Evolutionary conservation across 2,888 invertebrate genomes (phyloP).

Genomic region (Melitaea athalia): DNA sequence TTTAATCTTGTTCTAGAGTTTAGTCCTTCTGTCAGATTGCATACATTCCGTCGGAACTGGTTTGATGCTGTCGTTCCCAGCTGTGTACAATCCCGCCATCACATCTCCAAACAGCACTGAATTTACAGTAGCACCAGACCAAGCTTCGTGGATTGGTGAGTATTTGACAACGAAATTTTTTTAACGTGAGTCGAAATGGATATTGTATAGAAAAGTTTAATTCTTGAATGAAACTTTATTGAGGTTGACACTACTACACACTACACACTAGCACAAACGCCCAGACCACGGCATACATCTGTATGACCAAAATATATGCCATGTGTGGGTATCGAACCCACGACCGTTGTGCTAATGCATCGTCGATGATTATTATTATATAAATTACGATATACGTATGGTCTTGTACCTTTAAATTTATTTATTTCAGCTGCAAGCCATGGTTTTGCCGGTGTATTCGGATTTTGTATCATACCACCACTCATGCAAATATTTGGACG

Average conservation of each 20-base stretch:
- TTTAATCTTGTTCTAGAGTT: slow-evolving; percentile 13
- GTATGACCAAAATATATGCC: no score
- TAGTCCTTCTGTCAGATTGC: slow-evolving; percentile 27
- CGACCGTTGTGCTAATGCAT: no score
- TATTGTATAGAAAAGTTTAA: no score
- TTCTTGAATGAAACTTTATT: no score
- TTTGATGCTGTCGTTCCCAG: slow-evolving; percentile 48
- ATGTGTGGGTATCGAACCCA: no score
- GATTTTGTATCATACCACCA: slow-evolving; percentile 48
- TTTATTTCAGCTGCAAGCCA: slow-evolving; percentile 49
- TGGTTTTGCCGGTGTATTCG: slow-evolving; percentile 50
- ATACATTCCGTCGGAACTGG: slow-evolving; percentile 44
- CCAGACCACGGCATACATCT: no score
- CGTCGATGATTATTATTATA: no score
- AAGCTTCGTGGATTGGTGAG: slow-evolving; percentile 59
- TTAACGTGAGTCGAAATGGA: neutral
- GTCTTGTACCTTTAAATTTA: neutral
- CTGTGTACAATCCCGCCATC: slow-evolving; percentile 50
- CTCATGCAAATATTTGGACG: slow-evolving; percentile 52
- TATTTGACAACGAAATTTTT: neutral
- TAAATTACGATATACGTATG: no score
- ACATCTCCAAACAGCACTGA: slow-evolving; percentile 45
- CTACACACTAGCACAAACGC: no score
- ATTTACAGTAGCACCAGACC: slow-evolving; percentile 47
- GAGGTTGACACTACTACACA: no score